A percentile compares a stretch with the other conserved stretches of the same genome.
Conservation (phyloP, 2,113 vertebrate genomes). For the Rhinolophus ferrumequinum region DNA sequence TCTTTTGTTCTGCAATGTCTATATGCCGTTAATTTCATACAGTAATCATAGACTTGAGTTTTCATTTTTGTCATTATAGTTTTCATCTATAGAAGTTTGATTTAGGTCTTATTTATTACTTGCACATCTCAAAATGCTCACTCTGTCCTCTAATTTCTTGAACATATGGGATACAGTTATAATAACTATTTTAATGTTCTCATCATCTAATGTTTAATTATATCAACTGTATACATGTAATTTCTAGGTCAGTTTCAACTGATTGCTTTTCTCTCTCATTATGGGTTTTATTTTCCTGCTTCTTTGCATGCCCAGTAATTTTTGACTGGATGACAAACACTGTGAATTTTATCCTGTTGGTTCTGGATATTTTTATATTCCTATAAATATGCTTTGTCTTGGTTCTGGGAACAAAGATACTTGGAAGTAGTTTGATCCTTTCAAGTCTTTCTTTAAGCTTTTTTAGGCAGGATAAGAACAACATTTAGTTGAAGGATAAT, state of each 20-base stretch:
- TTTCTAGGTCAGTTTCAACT: neutral
- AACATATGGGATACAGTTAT: neutral
- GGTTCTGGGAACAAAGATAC: neutral
- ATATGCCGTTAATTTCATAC: neutral
- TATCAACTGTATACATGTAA: neutral
- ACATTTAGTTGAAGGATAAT: neutral
- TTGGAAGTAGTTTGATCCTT: conserved; percentile 17
- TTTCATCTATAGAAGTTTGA: conserved; percentile 21
- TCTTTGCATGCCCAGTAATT: neutral
- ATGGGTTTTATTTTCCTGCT: neutral
- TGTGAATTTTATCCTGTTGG: neutral
- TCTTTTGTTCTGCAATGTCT: conserved; percentile 12
- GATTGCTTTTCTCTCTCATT: neutral
- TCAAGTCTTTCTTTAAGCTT: neutral
- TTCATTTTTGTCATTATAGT: neutral
- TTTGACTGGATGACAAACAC: neutral
- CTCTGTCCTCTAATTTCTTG: neutral
- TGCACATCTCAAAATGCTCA: neutral
- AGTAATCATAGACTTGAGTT: neutral
- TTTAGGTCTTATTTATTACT: neutral
- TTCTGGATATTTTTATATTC: neutral
- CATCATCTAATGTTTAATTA: neutral
- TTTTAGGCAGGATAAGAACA: neutral
- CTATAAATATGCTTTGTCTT: conserved; percentile 2
- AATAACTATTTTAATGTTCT: conserved; percentile 2